These are phyloP conservation scores for Sinocyclocheilus rhinocerous DNA, from an alignment of 2,113 vertebrate genomes.

Conservation along the genomic window DNA sequence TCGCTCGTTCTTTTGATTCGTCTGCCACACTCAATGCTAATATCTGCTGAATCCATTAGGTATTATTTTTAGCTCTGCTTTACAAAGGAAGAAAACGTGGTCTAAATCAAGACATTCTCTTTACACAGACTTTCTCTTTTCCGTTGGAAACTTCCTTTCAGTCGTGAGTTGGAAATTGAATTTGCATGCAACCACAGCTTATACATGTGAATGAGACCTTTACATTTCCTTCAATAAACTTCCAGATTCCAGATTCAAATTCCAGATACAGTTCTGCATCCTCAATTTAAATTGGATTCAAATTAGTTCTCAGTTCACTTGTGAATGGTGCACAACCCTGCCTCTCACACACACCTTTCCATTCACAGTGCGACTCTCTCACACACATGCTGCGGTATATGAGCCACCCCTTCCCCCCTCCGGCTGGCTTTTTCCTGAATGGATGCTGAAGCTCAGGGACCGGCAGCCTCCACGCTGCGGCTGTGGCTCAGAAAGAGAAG, in stretches of 20 bases:
- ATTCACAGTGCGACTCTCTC: slow-evolving; percentile 30
- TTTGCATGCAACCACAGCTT: background rate
- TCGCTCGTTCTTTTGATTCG: slow-evolving; percentile 5
- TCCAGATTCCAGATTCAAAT: background rate
- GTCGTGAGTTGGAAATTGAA: background rate
- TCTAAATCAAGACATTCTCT: slow-evolving; percentile 21
- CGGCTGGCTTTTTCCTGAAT: slow-evolving; percentile 59
- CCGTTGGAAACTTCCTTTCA: background rate
- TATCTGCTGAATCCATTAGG: slow-evolving; percentile 21
- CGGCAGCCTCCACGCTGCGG: slow-evolving; percentile 4
- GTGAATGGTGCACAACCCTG: slow-evolving; percentile 8
- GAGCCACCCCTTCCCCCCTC: slow-evolving; percentile 30
- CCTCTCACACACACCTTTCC: slow-evolving; percentile 15
- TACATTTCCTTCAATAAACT: background rate
- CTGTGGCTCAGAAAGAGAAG: slow-evolving; percentile 9
- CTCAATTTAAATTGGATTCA: background rate
- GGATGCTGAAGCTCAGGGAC: slow-evolving; percentile 44
- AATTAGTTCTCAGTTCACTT: slow-evolving; percentile 31
- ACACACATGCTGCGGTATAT: slow-evolving; percentile 51
- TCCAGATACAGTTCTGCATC: background rate
- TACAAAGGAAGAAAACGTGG: background rate
- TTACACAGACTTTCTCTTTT: slow-evolving; percentile 16
- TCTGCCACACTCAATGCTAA: slow-evolving; percentile 19
- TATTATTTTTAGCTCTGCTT: slow-evolving; percentile 31
- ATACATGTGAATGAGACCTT: background rate